These are phyloP conservation scores for Lethenteron camtschaticum DNA, from an alignment of 2,113 vertebrate species.

Conservation along the genomic window DNA sequence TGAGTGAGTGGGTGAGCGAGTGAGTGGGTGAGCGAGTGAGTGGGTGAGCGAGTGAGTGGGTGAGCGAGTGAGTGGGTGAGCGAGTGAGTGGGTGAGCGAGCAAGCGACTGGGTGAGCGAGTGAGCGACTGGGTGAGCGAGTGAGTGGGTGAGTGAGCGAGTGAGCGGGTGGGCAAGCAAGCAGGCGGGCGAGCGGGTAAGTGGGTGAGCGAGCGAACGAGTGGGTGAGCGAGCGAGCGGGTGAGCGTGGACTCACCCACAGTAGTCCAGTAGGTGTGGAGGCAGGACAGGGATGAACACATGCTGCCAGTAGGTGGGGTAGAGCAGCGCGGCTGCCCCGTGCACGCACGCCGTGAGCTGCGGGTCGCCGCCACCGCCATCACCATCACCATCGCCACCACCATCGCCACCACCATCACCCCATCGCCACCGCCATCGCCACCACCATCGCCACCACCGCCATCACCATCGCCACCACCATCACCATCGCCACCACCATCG, in stretches of 20 bases:
- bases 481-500: too few species aligned
- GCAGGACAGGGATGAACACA: conserved; percentile 92
- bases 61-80: background rate
- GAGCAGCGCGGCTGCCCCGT: conserved; percentile 80
- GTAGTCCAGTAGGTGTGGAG: conserved; percentile 85
- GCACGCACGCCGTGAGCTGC: conserved; percentile 87
- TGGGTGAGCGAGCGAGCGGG: background rate
- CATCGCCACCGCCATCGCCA: too few species aligned
- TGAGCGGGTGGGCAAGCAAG: background rate
- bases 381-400: too few species aligned
- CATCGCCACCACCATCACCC: too few species aligned
- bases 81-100: background rate
- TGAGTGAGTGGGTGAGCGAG: too few species aligned
- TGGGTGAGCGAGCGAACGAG: background rate
- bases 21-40: too few species aligned
- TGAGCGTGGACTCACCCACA: conserved; percentile 52
- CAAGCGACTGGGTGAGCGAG: background rate
- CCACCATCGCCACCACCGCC: too few species aligned
- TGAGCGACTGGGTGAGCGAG: background rate
- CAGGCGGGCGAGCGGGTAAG: background rate
- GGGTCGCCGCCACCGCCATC: conserved; percentile 9
- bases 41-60: background rate
- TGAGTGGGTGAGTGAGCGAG: background rate
- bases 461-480: too few species aligned
- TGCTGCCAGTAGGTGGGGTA: conserved; percentile 99